These are phyloP conservation scores for Drosophila busckii DNA, from an alignment of 1,140 invertebrate genomes.

Conservation along the genomic window DNA sequence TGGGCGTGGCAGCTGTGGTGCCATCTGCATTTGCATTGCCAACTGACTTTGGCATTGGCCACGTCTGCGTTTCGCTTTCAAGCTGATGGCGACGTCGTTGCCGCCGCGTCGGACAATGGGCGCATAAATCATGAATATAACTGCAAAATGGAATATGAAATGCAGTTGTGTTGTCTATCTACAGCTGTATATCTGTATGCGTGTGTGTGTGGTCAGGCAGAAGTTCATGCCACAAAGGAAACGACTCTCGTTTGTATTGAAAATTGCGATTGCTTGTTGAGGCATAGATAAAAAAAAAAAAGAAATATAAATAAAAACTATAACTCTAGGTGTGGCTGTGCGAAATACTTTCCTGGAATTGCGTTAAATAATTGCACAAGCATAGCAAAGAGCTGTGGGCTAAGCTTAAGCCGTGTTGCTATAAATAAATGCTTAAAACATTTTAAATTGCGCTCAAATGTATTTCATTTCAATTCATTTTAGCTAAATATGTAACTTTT, in stretches of 20 bases:
- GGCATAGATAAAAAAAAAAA: conserved; percentile 31
- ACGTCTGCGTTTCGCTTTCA: conserved; percentile 42
- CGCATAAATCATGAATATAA: conserved; percentile 48
- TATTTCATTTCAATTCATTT: no score
- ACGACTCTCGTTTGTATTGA: conserved; percentile 44
- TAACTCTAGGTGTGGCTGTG: no score
- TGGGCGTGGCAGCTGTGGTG: conserved; percentile 27
- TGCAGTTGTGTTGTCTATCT: neutral
- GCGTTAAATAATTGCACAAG: no score
- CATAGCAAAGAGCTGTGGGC: no score
- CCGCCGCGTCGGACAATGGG: conserved; percentile 36
- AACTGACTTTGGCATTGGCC: conserved; percentile 48
- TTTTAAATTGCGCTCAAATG: no score
- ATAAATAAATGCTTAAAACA: no score
- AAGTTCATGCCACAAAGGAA: conserved; percentile 32
- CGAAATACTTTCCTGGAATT: no score
- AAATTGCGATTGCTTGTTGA: conserved; percentile 37
- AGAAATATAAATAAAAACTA: no score
- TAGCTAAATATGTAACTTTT: no score
- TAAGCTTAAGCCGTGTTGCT: no score
- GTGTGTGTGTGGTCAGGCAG: conserved; percentile 3
- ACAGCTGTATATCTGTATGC: neutral
- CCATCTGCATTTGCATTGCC: conserved; percentile 25
- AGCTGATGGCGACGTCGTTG: conserved; percentile 7
- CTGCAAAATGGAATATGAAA: conserved; percentile 52